phyloP scores from a whole-genome alignment of 2,113 vertebrate species.

The Microcebus lehilahytsara region DNA sequence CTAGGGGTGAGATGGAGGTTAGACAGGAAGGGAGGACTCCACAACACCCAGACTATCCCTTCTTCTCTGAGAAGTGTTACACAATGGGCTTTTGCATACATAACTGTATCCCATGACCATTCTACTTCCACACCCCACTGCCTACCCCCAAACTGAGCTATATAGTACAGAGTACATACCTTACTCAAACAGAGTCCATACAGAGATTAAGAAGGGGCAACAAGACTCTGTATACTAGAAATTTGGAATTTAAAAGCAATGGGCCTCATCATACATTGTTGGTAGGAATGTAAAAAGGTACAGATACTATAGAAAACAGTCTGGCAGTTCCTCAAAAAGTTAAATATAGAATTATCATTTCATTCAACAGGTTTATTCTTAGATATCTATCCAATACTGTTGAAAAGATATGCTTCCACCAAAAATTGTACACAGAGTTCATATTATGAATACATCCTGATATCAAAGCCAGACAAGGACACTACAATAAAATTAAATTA shows the following conservation, averaged over 20 bases:
- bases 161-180: not conserved
- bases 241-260: constrained; percentile 17
- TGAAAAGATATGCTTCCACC: not conserved
- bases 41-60: not conserved
- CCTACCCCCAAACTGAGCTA: not conserved
- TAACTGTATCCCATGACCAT: not conserved
- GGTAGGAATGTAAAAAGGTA: not conserved
- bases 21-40: not conserved
- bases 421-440: not conserved
- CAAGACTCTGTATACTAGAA: not conserved
- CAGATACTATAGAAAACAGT: not conserved
- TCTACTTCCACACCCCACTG: not conserved
- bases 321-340: not conserved
- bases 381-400: not conserved
- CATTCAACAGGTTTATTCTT: not conserved
- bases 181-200: not conserved
- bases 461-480: not conserved
- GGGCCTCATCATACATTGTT: not conserved
- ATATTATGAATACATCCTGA: not conserved
- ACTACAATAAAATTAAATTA: not conserved
- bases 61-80: not conserved
- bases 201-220: not conserved
- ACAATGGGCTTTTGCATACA: not conserved
- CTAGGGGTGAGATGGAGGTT: not conserved
- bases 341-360: constrained; percentile 5